phyloP scores from a whole-genome alignment of 2,797 vertebrate genomes.

The Microcaecilia unicolor region DNA sequence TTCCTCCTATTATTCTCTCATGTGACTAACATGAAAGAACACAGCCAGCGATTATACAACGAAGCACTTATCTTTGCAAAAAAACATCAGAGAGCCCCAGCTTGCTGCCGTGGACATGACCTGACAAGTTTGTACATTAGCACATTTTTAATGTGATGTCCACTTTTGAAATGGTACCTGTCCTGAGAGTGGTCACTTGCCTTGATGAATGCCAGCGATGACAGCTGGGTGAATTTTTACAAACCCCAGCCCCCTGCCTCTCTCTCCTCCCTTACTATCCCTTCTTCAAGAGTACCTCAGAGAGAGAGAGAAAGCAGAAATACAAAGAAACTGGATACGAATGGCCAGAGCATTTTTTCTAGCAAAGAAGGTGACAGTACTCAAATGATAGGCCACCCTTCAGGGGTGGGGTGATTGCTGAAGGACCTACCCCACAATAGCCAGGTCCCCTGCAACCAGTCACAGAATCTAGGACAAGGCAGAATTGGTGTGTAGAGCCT shows the following conservation, averaged over 20 bases:
- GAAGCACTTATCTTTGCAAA: slow-evolving; percentile 17
- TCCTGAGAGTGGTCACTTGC: slow-evolving; percentile 44
- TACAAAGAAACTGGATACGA: no score
- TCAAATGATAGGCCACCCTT: no score
- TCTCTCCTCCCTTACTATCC: rapidly evolving
- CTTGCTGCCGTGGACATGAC: slow-evolving; percentile 1
- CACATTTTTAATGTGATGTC: slow-evolving; percentile 46
- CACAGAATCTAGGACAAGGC: no score
- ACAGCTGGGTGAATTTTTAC: slow-evolving; percentile 32
- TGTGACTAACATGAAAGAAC: background rate
- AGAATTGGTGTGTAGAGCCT: no score
- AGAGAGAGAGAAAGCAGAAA: background rate
- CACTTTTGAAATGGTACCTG: slow-evolving; percentile 42
- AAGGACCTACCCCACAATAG: no score
- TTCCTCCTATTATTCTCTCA: no score
- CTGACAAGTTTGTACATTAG: slow-evolving; percentile 40
- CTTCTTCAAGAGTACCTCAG: rapidly evolving
- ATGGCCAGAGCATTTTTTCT: no score
- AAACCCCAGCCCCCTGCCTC: slow-evolving; percentile 23
- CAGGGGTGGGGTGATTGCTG: no score
- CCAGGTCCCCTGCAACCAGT: no score
- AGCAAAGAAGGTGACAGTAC: no score
- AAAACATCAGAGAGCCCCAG: slow-evolving; percentile 7
- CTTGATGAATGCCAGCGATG: slow-evolving; percentile 51
- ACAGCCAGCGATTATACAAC: rapidly evolving